Evolutionary conservation across 2,888 invertebrate genomes (phyloP), one percentile per base, ranked within the genome.

Genomic region (Zygogramma bicolorata): DNA sequence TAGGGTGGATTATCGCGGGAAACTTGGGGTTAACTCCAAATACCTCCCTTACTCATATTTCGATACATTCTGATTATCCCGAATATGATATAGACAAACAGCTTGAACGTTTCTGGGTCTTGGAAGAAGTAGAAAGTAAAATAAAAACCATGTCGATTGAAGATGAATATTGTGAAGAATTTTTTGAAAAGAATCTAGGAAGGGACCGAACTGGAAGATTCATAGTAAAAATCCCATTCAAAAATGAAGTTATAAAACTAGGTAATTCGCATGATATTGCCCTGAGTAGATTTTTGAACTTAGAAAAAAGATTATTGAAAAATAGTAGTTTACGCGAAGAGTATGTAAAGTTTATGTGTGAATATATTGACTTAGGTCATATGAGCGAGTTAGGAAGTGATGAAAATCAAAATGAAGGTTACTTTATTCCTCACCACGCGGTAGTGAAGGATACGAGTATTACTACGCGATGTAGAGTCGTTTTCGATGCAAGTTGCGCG

Each of bases 401-500:
- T 73, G 27, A 58, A 62, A 63, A 63, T 10, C 73, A 15, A 15
- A 31, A 46, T 31, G 40, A 20, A 49, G 22, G 46, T 6, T 49
- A 42, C 13, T 65, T 25, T 15, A 25, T 65, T 15, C 71, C 76
- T 20, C 73, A 77, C 34, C 77, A 76, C 34, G 66, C 65, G 3
- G 74, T 76, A 18, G n/a, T 76, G 13, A 73, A 73, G 10, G 67
- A 68, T 15, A 65, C 42, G 10, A 68, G 69, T 34, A 34, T 58
- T 15, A 76, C 75, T 22, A 76, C 71, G 3, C 65, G 69, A 69
- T 29, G 76, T 15, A 49, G 74, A 15, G 75, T 76, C 2, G 75
- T 76, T 7, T 77, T 77, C 46, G 75, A 77, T 49, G 76, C 61
- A 8, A 69, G 65, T 22, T 63, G 68, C 22, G 67, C 53, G 58